Evolutionary conservation across 2,113 vertebrate genomes (phyloP).

Genomic region (Micronycteris hirsuta): DNA sequence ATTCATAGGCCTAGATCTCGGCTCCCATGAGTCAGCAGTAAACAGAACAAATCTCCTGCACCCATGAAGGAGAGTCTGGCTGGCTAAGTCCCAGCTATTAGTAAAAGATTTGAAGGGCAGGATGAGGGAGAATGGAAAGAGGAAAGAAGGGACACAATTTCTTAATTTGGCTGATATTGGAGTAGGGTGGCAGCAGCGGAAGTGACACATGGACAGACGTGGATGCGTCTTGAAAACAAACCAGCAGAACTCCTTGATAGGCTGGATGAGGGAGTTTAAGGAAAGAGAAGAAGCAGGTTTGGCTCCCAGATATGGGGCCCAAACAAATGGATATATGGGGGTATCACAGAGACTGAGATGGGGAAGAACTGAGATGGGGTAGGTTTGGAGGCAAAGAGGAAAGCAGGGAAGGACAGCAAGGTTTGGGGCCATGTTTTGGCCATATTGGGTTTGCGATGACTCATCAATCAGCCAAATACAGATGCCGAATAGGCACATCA

Average conservation of each 20-base stretch:
- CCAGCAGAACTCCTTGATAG: not conserved
- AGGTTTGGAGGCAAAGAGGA: not conserved
- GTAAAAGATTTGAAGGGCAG: not conserved
- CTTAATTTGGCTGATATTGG: not conserved
- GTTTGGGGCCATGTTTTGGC: not conserved
- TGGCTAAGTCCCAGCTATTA: not conserved
- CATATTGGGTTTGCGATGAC: no score
- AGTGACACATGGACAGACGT: accelerated
- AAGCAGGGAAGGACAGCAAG: accelerated
- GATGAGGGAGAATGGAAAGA: not conserved
- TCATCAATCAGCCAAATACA: accelerated
- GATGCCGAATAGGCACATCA: accelerated
- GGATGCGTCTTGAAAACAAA: accelerated
- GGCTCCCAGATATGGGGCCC: not conserved
- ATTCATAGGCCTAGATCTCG: not conserved
- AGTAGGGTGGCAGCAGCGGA: accelerated
- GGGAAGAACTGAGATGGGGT: not conserved
- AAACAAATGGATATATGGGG: no score
- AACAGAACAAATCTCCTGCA: not conserved
- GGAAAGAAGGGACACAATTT: not conserved
- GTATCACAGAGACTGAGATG: no score
- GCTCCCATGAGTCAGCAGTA: no score
- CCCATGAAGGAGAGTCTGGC: not conserved
- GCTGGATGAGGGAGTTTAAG: not conserved
- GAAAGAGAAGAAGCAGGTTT: not conserved